Percentiles rank a stretch among this genome's conserved stretches.
These are phyloP conservation scores for Platyscapa corneri DNA, from an alignment of 1,140 invertebrate species.

Conservation along the genomic window DNA sequence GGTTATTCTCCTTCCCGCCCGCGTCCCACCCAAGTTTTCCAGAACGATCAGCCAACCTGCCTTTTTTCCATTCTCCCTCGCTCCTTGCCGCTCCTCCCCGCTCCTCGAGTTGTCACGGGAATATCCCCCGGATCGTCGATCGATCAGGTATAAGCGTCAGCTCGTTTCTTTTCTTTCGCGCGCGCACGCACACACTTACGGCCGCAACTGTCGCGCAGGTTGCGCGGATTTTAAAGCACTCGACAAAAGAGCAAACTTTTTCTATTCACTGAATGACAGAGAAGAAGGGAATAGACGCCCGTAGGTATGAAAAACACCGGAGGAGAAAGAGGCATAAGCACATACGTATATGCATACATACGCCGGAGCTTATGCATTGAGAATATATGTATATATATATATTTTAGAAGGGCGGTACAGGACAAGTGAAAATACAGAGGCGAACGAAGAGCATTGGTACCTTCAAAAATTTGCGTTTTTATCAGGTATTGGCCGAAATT, in stretches of 20 bases:
- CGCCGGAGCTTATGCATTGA: neutral
- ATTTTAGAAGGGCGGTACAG: slow-evolving; percentile 23
- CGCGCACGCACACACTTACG: slow-evolving; percentile 8
- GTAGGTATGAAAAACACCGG: slow-evolving; percentile 33
- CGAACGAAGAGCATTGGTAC: neutral
- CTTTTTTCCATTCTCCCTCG: neutral
- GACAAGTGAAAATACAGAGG: neutral
- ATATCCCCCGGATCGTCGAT: slow-evolving; percentile 32
- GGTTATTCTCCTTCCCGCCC: neutral
- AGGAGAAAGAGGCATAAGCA: slow-evolving; percentile 44
- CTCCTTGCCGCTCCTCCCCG: neutral
- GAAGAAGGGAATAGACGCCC: slow-evolving; percentile 31
- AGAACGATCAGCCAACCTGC: neutral
- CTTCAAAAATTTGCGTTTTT: too few relatives aligned
- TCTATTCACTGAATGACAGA: slow-evolving; percentile 44
- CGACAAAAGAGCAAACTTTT: slow-evolving; percentile 51
- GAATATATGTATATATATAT: slow-evolving; percentile 19
- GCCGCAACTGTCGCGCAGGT: slow-evolving; percentile 44
- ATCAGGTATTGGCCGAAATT: too few relatives aligned
- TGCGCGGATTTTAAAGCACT: slow-evolving; percentile 49
- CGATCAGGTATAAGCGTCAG: slow-evolving; percentile 37
- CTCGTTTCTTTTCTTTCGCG: slow-evolving; percentile 22
- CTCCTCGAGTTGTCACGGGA: slow-evolving; percentile 10
- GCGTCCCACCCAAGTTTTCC: neutral
- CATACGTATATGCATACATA: neutral